Evolutionary conservation across 2,888 invertebrate species (phyloP).

Genomic region (Pediacus dermestoides): DNA sequence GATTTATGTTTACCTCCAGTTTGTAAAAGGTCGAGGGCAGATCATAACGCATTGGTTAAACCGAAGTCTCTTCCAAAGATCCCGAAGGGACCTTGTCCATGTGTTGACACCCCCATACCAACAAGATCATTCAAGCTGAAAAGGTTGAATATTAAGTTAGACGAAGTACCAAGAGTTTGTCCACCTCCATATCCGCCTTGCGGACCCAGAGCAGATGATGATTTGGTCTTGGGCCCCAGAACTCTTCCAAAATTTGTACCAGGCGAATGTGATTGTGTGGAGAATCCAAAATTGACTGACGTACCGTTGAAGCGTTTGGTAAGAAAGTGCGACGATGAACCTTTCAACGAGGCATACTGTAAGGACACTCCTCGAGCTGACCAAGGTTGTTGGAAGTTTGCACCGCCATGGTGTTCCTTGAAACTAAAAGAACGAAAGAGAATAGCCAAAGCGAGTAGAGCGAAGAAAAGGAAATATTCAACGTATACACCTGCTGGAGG

Average conservation of each 20-base stretch:
- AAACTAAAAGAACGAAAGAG: slow-evolving; percentile 10
- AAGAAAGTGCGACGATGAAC: slow-evolving; percentile 15
- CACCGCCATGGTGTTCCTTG: slow-evolving; percentile 12
- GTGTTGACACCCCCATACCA: slow-evolving; percentile 12
- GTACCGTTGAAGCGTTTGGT: slow-evolving; percentile 21
- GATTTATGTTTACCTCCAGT: neutral
- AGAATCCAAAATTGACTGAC: slow-evolving; percentile 23
- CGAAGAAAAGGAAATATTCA: slow-evolving; percentile 9
- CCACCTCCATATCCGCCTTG: slow-evolving; percentile 7
- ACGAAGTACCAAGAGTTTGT: neutral
- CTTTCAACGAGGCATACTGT: slow-evolving; percentile 7
- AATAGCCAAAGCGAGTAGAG: slow-evolving; percentile 10
- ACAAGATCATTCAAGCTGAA: neutral
- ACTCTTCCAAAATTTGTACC: slow-evolving; percentile 17
- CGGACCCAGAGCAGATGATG: slow-evolving; percentile 21
- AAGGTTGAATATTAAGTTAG: neutral
- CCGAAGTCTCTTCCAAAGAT: slow-evolving; percentile 13
- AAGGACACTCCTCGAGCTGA: slow-evolving; percentile 24
- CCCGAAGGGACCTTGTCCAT: slow-evolving; percentile 10
- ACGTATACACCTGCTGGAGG: slow-evolving; percentile 4
- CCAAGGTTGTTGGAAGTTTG: slow-evolving; percentile 34
- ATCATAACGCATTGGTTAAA: slow-evolving; percentile 14
- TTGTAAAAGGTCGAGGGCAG: slow-evolving; percentile 17
- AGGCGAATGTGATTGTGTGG: slow-evolving; percentile 24
- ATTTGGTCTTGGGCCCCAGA: slow-evolving; percentile 9